Conservation (phyloP, 2,888 invertebrate genomes). For the Lasioglossum oenotherae region DNA sequence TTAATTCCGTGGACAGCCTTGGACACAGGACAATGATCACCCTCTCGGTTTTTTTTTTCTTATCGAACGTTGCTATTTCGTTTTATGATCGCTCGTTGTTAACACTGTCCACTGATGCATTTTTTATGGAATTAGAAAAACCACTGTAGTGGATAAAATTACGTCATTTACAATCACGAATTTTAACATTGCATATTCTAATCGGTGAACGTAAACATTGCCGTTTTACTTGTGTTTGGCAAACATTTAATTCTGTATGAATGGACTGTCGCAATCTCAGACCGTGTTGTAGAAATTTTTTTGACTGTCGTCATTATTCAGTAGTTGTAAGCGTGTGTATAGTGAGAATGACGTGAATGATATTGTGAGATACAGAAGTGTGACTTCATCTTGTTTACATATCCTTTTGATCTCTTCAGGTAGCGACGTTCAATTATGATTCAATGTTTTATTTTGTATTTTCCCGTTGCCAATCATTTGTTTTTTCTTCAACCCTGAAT, state of each 20-base stretch:
- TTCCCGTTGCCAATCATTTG: neutral
- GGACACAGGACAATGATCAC: slow-evolving; percentile 37
- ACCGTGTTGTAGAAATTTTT: neutral
- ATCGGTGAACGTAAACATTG: neutral
- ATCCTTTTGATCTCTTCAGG: neutral
- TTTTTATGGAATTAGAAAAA: neutral
- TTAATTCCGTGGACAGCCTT: slow-evolving; percentile 64
- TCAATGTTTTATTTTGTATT: neutral
- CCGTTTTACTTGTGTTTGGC: neutral
- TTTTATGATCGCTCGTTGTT: neutral
- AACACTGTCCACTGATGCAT: neutral
- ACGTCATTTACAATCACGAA: neutral
- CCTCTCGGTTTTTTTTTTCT: neutral
- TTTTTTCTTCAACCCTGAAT: neutral
- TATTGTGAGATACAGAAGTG: neutral
- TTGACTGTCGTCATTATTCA: neutral
- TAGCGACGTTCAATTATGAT: neutral
- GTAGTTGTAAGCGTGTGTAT: neutral
- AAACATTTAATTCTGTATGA: neutral
- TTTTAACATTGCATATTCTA: neutral
- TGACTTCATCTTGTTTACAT: neutral
- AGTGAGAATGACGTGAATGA: neutral
- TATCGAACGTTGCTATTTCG: neutral
- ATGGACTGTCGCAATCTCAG: neutral
- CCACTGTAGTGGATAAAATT: neutral